Evolutionary conservation across 2,797 vertebrate genomes (phyloP).

Genomic region (Glossophaga mutica): DNA sequence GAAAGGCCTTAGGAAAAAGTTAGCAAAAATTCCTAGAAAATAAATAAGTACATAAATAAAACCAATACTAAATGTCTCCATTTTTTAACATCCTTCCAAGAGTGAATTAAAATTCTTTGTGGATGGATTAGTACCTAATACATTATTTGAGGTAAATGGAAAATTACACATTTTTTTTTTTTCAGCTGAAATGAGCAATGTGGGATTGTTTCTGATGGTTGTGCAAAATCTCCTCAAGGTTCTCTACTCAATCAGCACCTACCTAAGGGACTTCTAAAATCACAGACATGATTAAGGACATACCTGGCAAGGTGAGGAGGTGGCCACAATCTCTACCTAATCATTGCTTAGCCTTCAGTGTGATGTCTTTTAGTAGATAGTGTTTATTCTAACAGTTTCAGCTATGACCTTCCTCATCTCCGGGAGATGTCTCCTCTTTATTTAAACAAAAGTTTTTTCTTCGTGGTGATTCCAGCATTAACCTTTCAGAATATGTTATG

Average conservation of each 20-base stretch:
- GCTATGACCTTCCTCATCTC: not conserved
- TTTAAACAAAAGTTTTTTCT: accelerated
- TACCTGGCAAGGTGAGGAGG: not conserved
- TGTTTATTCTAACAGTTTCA: no score
- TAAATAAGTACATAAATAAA: not conserved
- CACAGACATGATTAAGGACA: not conserved
- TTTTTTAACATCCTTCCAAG: not conserved
- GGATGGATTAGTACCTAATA: conserved; percentile 53
- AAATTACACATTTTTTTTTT: conserved; percentile 68
- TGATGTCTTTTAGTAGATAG: accelerated
- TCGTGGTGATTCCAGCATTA: accelerated
- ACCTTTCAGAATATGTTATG: no score
- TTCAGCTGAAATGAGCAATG: conserved; percentile 33
- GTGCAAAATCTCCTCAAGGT: not conserved
- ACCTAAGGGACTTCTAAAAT: not conserved
- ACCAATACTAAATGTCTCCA: not conserved
- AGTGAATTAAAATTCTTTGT: conserved; percentile 65
- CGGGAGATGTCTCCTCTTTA: not conserved
- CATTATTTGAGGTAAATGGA: conserved; percentile 66
- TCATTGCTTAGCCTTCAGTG: accelerated
- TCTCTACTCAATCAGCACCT: not conserved
- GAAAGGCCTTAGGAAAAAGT: not conserved
- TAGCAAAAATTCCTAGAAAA: not conserved
- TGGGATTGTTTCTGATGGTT: conserved; percentile 19
- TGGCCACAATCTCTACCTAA: not conserved